phyloP scores from a whole-genome alignment of 1,140 invertebrate species.

The Tribolium madens region DNA sequence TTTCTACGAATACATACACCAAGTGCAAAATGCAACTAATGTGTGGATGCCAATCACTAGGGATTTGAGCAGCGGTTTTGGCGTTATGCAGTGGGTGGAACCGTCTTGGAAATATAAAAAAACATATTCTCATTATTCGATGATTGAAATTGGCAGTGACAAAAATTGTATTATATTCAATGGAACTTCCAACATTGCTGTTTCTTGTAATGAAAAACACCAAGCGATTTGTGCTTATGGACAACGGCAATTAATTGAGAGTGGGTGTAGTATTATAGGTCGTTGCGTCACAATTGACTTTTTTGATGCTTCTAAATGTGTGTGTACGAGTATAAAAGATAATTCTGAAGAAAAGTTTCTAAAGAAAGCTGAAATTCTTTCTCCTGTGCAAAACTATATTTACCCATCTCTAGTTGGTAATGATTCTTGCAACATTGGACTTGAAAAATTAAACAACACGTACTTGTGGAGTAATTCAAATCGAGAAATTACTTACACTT shows the following conservation, averaged over 20 bases:
- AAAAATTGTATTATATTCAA: conserved; percentile 28
- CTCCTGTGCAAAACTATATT: not conserved
- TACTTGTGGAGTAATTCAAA: not conserved
- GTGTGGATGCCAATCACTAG: conserved; percentile 31
- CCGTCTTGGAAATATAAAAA: not conserved
- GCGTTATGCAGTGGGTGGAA: conserved; percentile 13
- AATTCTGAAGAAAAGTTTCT: not conserved
- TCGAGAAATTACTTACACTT: conserved; percentile 5
- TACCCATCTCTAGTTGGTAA: not conserved
- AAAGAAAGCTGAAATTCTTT: not conserved
- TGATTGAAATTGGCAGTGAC: not conserved
- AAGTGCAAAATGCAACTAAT: not conserved
- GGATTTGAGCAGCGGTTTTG: conserved; percentile 23
- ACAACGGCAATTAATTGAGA: too few species aligned
- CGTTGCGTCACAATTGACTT: not conserved
- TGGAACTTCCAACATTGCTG: not conserved
- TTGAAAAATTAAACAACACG: not conserved
- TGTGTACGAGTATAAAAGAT: not conserved
- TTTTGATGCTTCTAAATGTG: not conserved
- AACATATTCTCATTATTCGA: too few species aligned
- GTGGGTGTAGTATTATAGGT: too few species aligned
- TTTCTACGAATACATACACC: not conserved
- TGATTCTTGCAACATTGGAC: not conserved
- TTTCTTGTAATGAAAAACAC: conserved; percentile 10
- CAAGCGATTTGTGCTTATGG: conserved; percentile 2